Conservation (phyloP, 1,140 invertebrate genomes). For the Andrena cerasifolii region DNA sequence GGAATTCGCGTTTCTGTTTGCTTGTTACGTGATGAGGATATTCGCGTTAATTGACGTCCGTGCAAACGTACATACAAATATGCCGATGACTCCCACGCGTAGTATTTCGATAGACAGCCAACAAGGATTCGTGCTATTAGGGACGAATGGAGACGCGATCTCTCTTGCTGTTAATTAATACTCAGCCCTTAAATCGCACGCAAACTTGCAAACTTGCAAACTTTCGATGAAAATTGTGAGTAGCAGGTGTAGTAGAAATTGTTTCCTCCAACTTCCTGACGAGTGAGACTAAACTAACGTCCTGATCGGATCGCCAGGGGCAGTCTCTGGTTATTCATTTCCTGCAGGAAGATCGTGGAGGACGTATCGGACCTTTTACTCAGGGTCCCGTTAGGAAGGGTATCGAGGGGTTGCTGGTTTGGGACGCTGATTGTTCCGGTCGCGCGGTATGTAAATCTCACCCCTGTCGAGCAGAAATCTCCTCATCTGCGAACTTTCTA, state of each 20-base stretch:
- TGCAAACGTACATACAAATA: not conserved
- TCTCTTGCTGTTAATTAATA: too few species aligned
- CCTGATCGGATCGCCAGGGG: not conserved
- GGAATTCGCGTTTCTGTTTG: conserved; percentile 38
- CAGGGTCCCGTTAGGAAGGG: not conserved
- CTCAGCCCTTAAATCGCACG: too few species aligned
- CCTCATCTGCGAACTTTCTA: not conserved
- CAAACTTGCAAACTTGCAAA: too few species aligned
- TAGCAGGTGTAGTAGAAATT: not conserved
- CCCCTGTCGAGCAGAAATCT: not conserved
- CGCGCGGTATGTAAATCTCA: conserved; percentile 49
- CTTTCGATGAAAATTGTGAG: too few species aligned
- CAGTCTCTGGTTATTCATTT: conserved; percentile 37
- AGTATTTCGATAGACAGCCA: too few species aligned
- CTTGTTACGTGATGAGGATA: conserved; percentile 31
- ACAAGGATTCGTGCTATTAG: too few species aligned
- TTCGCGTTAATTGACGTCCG: conserved; percentile 14
- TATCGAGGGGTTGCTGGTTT: conserved; percentile 32
- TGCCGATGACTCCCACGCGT: too few species aligned
- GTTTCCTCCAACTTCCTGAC: not conserved
- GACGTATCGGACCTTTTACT: conserved; percentile 29
- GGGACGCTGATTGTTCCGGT: conserved; percentile 50
- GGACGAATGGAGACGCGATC: too few species aligned
- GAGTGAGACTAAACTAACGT: not conserved
- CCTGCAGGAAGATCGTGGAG: conserved; percentile 3